These are phyloP conservation scores for Apaloderma vittatum DNA, from an alignment of 2,113 vertebrate genomes.

Conservation along the genomic window DNA sequence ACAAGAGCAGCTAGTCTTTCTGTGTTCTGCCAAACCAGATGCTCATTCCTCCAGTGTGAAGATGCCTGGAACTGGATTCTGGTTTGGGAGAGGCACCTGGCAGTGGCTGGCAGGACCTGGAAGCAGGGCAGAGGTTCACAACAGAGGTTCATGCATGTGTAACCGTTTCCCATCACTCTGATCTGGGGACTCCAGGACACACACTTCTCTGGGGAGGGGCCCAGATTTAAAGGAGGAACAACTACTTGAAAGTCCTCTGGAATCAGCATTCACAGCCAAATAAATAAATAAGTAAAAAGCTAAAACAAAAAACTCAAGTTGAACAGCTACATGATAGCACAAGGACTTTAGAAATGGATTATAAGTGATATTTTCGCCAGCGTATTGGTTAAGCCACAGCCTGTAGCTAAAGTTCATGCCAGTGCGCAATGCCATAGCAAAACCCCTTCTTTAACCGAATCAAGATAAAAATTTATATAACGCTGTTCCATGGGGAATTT, in stretches of 20 bases:
- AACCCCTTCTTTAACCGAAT: not conserved
- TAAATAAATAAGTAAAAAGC: not conserved
- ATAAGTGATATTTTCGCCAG: not conserved
- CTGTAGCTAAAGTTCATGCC: not conserved
- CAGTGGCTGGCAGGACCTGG: not conserved
- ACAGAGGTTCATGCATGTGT: not conserved
- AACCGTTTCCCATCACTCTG: not conserved
- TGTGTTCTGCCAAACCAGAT: not conserved
- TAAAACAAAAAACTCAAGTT: not conserved
- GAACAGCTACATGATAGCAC: not conserved
- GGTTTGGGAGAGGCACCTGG: not conserved
- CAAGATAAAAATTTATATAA: slow-evolving; percentile 49
- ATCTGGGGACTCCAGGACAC: not conserved
- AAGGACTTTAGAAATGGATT: not conserved
- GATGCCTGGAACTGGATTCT: not conserved
- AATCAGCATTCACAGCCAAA: not conserved
- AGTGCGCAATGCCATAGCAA: not conserved
- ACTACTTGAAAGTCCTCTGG: not conserved
- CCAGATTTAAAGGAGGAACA: not conserved
- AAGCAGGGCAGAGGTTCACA: not conserved
- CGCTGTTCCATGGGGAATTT: not conserved
- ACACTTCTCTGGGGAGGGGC: fast-evolving
- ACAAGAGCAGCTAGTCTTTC: not conserved
- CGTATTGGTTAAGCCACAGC: not conserved
- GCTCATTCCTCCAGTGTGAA: not conserved